Percentiles rank a stretch among this genome's conserved stretches.
Conservation (phyloP, 2,797 vertebrate genomes). For the Labroides dimidiatus region DNA sequence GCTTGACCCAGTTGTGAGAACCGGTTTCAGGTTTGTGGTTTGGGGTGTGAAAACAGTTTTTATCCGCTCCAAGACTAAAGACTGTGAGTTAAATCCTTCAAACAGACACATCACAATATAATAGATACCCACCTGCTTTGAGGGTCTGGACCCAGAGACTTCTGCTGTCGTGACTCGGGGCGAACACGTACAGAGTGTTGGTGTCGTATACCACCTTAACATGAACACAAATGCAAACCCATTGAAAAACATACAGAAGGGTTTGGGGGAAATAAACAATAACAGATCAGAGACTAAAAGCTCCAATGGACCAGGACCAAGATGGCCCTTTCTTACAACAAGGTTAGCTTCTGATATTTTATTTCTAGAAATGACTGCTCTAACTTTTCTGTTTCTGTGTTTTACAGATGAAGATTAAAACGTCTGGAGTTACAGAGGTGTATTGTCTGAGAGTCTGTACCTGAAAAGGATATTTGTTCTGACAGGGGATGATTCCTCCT, state of each 20-base stretch:
- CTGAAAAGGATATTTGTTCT: constrained; percentile 97
- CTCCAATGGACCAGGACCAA: no score
- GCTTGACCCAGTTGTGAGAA: constrained; percentile 5
- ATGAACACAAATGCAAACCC: constrained; percentile 26
- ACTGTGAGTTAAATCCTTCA: no score
- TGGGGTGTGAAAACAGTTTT: constrained; percentile 33
- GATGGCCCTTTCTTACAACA: no score
- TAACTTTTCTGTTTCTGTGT: no score
- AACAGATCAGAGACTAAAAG: no score
- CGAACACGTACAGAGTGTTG: constrained; percentile 92
- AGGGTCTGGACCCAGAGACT: constrained; percentile 91
- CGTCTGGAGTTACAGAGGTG: background rate
- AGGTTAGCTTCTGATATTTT: no score
- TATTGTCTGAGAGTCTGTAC: constrained; percentile 69
- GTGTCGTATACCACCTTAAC: constrained; percentile 90
- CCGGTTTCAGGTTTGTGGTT: constrained; percentile 28
- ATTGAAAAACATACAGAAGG: no score
- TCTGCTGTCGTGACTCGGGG: constrained; percentile 89
- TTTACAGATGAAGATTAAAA: no score
- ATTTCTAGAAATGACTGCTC: no score
- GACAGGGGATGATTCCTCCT: constrained; percentile 87
- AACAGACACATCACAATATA: background rate
- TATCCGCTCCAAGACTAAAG: background rate
- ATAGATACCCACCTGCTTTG: constrained; percentile 88
- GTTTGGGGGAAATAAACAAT: no score